Evolutionary conservation across 2,888 invertebrate species (phyloP).

Genomic region (Empis livida): DNA sequence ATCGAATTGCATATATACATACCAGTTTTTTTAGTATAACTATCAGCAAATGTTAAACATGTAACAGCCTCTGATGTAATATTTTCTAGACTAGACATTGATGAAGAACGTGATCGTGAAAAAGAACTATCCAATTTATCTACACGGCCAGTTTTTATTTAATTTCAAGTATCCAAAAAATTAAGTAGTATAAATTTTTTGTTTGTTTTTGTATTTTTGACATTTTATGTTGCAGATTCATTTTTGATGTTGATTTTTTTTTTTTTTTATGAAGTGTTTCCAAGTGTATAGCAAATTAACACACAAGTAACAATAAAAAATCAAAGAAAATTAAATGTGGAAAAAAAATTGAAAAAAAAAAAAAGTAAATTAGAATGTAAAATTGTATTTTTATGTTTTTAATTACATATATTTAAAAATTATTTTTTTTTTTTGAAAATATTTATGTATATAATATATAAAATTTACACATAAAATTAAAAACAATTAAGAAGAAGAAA

Average conservation of each 20-base stretch:
- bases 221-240: neutral
- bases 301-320: slow-evolving; percentile 11
- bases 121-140: slow-evolving; percentile 95
- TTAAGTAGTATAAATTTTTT: slow-evolving; percentile 1
- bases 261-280: slow-evolving; percentile 6
- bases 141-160: slow-evolving; percentile 42
- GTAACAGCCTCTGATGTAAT: slow-evolving; percentile 92
- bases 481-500: no score
- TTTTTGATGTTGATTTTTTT: slow-evolving; percentile 2
- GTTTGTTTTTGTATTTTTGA: neutral
- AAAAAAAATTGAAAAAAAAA: slow-evolving; percentile 1
- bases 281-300: slow-evolving; percentile 7
- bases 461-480: neutral
- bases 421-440: neutral
- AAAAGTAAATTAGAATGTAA: neutral
- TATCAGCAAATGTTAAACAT: slow-evolving; percentile 91
- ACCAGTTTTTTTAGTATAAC: slow-evolving; percentile 91
- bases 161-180: slow-evolving; percentile 5
- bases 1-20: slow-evolving; percentile 25
- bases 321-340: slow-evolving; percentile 11
- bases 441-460: neutral
- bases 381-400: no score
- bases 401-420: neutral
- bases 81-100: slow-evolving; percentile 96
- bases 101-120: slow-evolving; percentile 91